A percentile compares a stretch with the other conserved stretches of the same genome.
These are phyloP conservation scores for Tadarida brasiliensis DNA, from an alignment of 2,797 vertebrate species.

Conservation along the genomic window DNA sequence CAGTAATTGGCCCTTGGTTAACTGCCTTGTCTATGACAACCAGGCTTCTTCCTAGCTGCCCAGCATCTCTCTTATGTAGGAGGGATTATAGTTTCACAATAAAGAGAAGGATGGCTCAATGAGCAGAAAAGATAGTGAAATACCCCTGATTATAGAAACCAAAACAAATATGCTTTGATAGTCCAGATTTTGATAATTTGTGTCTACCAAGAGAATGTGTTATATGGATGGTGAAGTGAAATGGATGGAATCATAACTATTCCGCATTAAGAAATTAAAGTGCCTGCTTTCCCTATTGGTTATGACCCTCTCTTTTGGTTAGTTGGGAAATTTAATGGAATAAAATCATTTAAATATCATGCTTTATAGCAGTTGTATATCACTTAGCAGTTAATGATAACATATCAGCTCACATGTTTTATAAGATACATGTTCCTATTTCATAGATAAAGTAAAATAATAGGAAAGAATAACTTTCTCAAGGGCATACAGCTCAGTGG, in stretches of 20 bases:
- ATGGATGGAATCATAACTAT: not conserved
- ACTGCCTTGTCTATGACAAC: not conserved
- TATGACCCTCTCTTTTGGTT: not conserved
- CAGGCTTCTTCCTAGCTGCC: not conserved
- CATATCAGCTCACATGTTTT: not conserved
- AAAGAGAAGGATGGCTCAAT: not conserved
- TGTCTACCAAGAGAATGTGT: not conserved
- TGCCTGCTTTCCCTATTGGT: not conserved
- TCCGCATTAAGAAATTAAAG: not conserved
- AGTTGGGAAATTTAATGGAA: not conserved
- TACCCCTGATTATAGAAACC: not conserved
- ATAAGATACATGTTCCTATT: not conserved
- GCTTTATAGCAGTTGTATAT: not conserved
- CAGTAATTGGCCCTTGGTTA: not conserved
- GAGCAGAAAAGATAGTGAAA: not conserved
- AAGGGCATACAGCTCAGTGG: not conserved
- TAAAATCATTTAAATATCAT: slow-evolving; percentile 26
- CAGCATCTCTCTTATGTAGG: not conserved
- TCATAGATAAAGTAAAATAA: slow-evolving; percentile 49
- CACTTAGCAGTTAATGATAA: not conserved
- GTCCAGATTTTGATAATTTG: not conserved
- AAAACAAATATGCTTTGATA: not conserved
- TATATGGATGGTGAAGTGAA: not conserved
- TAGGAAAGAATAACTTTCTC: not conserved
- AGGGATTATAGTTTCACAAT: not conserved